phyloP scores from a whole-genome alignment of 1,140 invertebrate genomes.

The Euwallacea similis region DNA sequence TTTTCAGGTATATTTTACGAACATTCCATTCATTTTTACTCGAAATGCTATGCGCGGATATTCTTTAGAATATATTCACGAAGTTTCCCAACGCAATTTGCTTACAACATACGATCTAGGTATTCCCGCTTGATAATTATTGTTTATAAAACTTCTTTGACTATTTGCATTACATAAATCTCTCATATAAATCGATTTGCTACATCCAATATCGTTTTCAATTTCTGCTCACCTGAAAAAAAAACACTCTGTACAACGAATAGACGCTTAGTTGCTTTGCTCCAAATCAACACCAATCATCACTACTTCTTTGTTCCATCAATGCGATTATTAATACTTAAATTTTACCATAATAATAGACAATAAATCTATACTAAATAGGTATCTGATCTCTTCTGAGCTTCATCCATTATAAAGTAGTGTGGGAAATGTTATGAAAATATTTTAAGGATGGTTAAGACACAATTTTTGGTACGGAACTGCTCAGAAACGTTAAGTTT shows the following conservation, averaged over 20 bases:
- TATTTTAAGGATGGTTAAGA: conserved; percentile 37
- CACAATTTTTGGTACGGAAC: background rate
- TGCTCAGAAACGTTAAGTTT: background rate
- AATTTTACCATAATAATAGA: conserved; percentile 11
- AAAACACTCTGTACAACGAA: conserved; percentile 23
- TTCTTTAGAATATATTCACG: conserved; percentile 42
- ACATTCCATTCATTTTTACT: conserved; percentile 40
- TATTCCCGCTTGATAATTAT: too few relatives aligned
- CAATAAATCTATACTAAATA: conserved; percentile 3
- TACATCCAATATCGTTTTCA: too few relatives aligned
- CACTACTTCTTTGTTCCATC: background rate
- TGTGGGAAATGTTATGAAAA: conserved; percentile 37
- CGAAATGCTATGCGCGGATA: conserved; percentile 45
- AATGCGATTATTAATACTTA: background rate
- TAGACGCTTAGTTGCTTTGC: conserved; percentile 13
- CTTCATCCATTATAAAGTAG: background rate
- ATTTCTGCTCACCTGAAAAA: too few relatives aligned
- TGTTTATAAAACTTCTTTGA: too few relatives aligned
- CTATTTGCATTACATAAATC: too few relatives aligned
- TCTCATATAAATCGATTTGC: too few relatives aligned
- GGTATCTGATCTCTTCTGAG: background rate
- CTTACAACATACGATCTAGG: too few relatives aligned
- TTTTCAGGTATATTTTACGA: conserved; percentile 33
- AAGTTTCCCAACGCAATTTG: conserved; percentile 23
- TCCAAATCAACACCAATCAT: background rate